Conservation (phyloP, 1,140 invertebrate species). For the Drosophila pseudoobscura region DNA sequence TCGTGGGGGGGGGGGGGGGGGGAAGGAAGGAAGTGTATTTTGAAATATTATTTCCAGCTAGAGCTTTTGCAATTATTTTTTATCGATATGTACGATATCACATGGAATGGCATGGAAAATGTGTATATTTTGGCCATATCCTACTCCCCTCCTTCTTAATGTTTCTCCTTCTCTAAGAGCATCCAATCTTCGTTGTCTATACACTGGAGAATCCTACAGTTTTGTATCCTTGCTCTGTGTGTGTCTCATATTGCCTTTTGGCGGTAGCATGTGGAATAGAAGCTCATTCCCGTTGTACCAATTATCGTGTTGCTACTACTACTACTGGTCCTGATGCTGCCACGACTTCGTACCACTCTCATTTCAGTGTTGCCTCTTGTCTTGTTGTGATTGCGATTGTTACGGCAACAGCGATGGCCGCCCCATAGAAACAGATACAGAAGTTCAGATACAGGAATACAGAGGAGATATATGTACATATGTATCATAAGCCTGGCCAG, state of each 20-base stretch:
- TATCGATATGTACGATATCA: too few relatives aligned
- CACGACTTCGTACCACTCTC: slow-evolving; percentile 18
- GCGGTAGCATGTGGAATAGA: slow-evolving; percentile 12
- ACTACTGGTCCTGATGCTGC: slow-evolving; percentile 5
- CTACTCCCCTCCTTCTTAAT: neutral
- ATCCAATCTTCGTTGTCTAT: neutral
- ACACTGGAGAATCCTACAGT: neutral
- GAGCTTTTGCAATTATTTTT: neutral
- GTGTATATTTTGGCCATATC: too few relatives aligned
- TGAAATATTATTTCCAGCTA: neutral
- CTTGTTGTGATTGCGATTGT: slow-evolving; percentile 68
- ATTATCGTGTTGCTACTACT: slow-evolving; percentile 52
- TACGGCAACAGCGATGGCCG: slow-evolving; percentile 62
- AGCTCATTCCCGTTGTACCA: slow-evolving; percentile 45
- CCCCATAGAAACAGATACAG: slow-evolving; percentile 5
- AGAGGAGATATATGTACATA: slow-evolving; percentile 3
- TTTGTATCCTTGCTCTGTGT: neutral
- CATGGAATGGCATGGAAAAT: too few relatives aligned
- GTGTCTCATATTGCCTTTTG: slow-evolving; percentile 36
- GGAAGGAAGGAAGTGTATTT: slow-evolving; percentile 1
- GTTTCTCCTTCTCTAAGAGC: neutral
- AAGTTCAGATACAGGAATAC: slow-evolving; percentile 14
- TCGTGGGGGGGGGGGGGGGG: neutral
- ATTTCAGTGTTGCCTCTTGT: slow-evolving; percentile 23
- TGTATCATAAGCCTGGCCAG: slow-evolving; percentile 44